Evolutionary conservation across 2,113 vertebrate species (phyloP), one percentile per base, ranked within the genome.

Genomic region (Archocentrus centrarchus): DNA sequence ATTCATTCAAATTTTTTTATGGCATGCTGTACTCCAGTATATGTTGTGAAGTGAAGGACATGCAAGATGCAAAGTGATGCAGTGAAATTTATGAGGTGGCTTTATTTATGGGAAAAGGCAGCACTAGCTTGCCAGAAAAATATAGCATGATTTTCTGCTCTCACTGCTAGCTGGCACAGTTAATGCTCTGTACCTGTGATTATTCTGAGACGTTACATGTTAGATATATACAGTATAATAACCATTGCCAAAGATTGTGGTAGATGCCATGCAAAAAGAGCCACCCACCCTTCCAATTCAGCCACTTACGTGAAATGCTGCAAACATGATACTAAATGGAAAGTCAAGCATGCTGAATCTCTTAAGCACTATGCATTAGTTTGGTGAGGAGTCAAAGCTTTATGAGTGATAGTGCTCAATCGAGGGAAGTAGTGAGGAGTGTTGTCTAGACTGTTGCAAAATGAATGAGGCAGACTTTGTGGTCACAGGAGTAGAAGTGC

Each of bases 381-480:
- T 24, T 70, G 66, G 35, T 32, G 39, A 39, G 15, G 17, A 44
- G 24, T 80, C 59, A 24, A 59, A 57, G 70, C 60, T 68, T 63
- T 4, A 7, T 9, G 15, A 75, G 63, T 22, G 83, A 86, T 79
- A 63, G 75, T 58, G 63, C 64, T 79, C 59, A 61, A 59, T 80
- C 68, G 81, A 79, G 59, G 73, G 81, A 41, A 82, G 73, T 24
- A 35, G 11, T 66, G 15, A 53, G 55, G 35, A 70, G 75, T 55
- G 70, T 61, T n/a, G 88, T 90, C 88, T 87, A 77, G 91, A 87
- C 82, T 70, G 60, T 53, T 91, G 78, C 86, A 93, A 87, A 87
- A 88, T 86, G 50, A 84, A 91, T 88, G 83, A 89, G 50, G 64
- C 30, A 18, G 82, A 85, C 63, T 30, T 66, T 15, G 57, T 75